A percentile compares a stretch with the other conserved stretches of the same genome.
Evolutionary conservation across 92 coral and sea anemone species (phyloP).

Genomic region (Epizoanthus illoricatus): DNA sequence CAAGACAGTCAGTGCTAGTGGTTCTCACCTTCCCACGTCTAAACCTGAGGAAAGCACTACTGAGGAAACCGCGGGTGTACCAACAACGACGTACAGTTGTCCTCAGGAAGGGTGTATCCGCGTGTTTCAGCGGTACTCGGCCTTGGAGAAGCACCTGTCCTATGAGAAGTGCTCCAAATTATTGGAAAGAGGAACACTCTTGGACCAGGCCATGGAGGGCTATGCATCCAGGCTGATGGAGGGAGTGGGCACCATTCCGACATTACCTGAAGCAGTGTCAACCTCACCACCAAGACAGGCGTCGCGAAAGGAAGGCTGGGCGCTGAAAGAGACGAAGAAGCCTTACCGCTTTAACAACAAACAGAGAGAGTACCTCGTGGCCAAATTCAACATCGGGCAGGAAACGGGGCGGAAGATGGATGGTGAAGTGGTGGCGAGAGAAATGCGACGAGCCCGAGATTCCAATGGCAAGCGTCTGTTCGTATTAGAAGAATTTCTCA

Average conservation of each 20-base stretch:
- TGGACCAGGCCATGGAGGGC: conserved; percentile 49
- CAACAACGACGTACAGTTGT: conserved; percentile 12
- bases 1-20: no score
- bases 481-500: conserved; percentile 26
- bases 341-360: conserved; percentile 21
- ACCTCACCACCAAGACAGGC: no score
- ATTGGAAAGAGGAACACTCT: conserved; percentile 42
- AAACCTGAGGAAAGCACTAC: no score
- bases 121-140: conserved; percentile 40
- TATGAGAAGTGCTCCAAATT: conserved; percentile 37
- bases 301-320: conserved; percentile 21
- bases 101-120: conserved; percentile 63
- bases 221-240: conserved; percentile 52
- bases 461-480: conserved; percentile 40
- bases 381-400: conserved; percentile 43
- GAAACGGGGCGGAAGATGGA: conserved; percentile 37
- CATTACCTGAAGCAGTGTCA: conserved; percentile 6
- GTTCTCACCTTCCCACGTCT: no score
- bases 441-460: conserved; percentile 33
- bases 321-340: conserved; percentile 34
- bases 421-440: conserved; percentile 27
- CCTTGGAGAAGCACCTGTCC: conserved; percentile 52
- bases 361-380: conserved; percentile 28
- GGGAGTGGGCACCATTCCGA: conserved; percentile 54
- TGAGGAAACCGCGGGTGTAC: no score